Evolutionary conservation across 2,888 invertebrate genomes (phyloP).

Genomic region (Eumerus sabulonum): DNA sequence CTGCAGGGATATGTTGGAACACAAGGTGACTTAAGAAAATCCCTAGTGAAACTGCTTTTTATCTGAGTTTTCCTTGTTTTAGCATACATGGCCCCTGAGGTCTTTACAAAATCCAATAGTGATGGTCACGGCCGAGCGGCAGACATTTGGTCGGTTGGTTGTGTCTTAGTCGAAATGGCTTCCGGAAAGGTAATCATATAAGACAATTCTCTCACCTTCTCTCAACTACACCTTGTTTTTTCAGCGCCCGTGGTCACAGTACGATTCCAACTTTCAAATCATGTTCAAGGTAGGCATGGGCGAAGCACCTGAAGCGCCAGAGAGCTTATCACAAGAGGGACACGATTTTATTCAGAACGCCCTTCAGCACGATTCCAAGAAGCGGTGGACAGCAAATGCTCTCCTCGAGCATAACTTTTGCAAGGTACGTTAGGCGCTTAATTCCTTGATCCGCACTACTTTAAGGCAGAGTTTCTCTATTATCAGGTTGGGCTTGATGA

Average conservation of each 20-base stretch:
- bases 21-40: constrained; percentile 83
- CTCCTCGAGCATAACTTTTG: constrained; percentile 88
- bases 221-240: constrained; percentile 32
- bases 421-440: constrained; percentile 78
- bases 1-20: constrained; percentile 95
- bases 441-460: not conserved
- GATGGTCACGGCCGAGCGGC: constrained; percentile 94
- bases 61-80: not conserved
- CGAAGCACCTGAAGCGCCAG: constrained; percentile 88
- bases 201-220: not conserved
- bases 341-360: constrained; percentile 88
- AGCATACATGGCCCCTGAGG: constrained; percentile 99
- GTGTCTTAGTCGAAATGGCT: constrained; percentile 97
- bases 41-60: not conserved
- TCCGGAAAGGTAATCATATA: constrained; percentile 87
- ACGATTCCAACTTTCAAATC: constrained; percentile 95
- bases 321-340: constrained; percentile 89
- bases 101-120: constrained; percentile 89
- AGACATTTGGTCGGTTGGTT: constrained; percentile 97
- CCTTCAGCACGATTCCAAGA: constrained; percentile 89
- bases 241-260: constrained; percentile 94
- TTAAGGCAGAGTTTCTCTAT: not conserved
- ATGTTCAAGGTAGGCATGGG: constrained; percentile 98
- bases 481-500: constrained; percentile 75
- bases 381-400: constrained; percentile 85